phyloP scores from a whole-genome alignment of 2,113 vertebrate genomes.

The Eira barbara region DNA sequence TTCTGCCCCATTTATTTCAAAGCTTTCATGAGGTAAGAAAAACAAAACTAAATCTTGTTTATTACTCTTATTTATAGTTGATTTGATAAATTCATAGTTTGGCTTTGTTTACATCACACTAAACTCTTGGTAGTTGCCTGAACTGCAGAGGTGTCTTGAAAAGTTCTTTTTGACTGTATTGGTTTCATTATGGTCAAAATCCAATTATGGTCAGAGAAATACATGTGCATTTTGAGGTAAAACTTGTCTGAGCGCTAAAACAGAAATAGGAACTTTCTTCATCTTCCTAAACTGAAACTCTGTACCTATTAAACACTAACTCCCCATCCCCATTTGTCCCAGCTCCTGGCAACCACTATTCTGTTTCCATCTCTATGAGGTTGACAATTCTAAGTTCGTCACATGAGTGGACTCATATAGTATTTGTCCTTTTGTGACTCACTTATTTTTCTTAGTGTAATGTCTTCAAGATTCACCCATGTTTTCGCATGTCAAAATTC shows the following conservation, averaged over 20 bases:
- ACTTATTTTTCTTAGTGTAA: neutral
- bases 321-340: neutral
- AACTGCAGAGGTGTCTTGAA: neutral
- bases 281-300: neutral
- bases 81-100: neutral
- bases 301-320: neutral
- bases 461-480: neutral
- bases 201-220: neutral
- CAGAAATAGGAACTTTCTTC: neutral
- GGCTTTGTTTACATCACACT: neutral
- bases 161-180: neutral
- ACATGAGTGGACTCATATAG: neutral
- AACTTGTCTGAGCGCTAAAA: neutral
- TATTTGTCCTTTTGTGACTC: neutral
- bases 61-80: neutral
- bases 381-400: neutral
- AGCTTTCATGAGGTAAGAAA: neutral
- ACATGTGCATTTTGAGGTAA: neutral
- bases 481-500: neutral
- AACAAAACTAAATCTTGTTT: neutral
- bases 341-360: neutral
- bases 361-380: neutral
- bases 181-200: neutral
- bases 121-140: neutral
- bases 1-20: neutral